A percentile compares a stretch with the other conserved stretches of the same genome.
Evolutionary conservation across 2,113 vertebrate genomes (phyloP).

Genomic region (rabbit (Oryctolagus cuniculus)): DNA sequence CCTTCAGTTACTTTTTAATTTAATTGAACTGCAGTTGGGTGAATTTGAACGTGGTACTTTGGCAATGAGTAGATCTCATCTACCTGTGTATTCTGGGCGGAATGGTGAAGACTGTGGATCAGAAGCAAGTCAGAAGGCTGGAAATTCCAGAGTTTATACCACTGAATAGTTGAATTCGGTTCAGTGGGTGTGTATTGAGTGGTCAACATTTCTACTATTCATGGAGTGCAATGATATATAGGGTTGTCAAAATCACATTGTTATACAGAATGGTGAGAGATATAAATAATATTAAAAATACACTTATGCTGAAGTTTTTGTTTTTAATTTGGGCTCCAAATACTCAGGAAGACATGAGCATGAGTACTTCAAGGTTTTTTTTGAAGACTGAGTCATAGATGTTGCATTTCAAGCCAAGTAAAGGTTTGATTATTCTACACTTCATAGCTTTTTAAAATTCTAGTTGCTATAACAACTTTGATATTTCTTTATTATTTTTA

Average conservation of each 20-base stretch:
- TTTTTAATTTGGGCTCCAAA: slow-evolving; percentile 66
- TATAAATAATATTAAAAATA: slow-evolving; percentile 26
- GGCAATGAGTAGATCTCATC: slow-evolving; percentile 16
- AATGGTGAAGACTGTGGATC: background rate
- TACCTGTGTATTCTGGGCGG: background rate
- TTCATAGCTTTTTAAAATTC: slow-evolving; percentile 90
- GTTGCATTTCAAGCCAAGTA: slow-evolving; percentile 88
- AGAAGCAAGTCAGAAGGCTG: slow-evolving; percentile 17
- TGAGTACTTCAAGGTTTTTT: slow-evolving; percentile 83
- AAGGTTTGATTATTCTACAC: slow-evolving; percentile 90
- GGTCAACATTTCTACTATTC: background rate
- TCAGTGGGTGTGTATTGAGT: background rate
- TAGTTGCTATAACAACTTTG: slow-evolving; percentile 93
- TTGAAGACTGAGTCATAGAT: slow-evolving; percentile 89
- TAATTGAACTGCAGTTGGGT: slow-evolving; percentile 11
- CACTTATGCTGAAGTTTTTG: slow-evolving; percentile 17
- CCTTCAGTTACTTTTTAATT: slow-evolving; percentile 7
- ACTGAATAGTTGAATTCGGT: slow-evolving; percentile 37
- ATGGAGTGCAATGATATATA: background rate
- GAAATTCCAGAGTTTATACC: slow-evolving; percentile 25
- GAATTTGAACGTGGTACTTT: background rate
- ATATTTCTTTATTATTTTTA: slow-evolving; percentile 91
- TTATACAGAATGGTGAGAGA: background rate
- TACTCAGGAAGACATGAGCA: slow-evolving; percentile 66
- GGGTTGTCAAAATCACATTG: background rate